phyloP scores from a whole-genome alignment of 1,140 invertebrate genomes.

The Drosophila pseudoananassae region DNA sequence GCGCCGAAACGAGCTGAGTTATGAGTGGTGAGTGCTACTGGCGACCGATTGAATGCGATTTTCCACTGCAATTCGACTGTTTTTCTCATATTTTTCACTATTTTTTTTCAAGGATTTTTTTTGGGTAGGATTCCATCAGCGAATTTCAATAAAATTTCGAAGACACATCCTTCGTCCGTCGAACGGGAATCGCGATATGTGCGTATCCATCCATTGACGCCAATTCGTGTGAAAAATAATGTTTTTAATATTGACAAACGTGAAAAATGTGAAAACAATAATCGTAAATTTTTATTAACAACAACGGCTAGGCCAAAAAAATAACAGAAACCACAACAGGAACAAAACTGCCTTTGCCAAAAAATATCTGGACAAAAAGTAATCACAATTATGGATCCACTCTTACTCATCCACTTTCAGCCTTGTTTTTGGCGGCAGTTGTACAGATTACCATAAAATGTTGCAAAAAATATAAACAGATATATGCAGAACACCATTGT shows the following conservation, averaged over 20 bases:
- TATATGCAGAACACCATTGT: not conserved
- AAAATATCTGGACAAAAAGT: slow-evolving; percentile 48
- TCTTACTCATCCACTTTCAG: not conserved
- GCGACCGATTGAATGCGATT: slow-evolving; percentile 70
- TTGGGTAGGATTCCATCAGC: slow-evolving; percentile 66
- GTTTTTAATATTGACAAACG: slow-evolving; percentile 82
- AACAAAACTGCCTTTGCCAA: slow-evolving; percentile 17
- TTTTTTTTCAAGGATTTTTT: slow-evolving; percentile 16
- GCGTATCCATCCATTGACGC: slow-evolving; percentile 55
- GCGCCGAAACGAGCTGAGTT: slow-evolving; percentile 55
- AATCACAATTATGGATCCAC: slow-evolving; percentile 32
- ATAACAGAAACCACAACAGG: slow-evolving; percentile 7
- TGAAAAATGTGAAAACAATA: slow-evolving; percentile 84
- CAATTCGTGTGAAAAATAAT: slow-evolving; percentile 80
- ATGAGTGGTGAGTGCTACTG: slow-evolving; percentile 54
- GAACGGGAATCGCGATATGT: slow-evolving; percentile 28
- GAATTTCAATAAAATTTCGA: slow-evolving; percentile 76
- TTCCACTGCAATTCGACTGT: slow-evolving; percentile 44
- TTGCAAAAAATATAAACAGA: not conserved
- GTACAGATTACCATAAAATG: not conserved
- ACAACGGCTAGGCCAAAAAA: slow-evolving; percentile 21
- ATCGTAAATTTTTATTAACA: slow-evolving; percentile 83
- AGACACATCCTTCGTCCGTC: slow-evolving; percentile 51
- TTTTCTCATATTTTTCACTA: slow-evolving; percentile 20
- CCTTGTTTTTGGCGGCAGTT: not conserved